Base-by-base conservation (phyloP, 2,113 vertebrate species). In the Rhabdornis inornatus region DNA sequence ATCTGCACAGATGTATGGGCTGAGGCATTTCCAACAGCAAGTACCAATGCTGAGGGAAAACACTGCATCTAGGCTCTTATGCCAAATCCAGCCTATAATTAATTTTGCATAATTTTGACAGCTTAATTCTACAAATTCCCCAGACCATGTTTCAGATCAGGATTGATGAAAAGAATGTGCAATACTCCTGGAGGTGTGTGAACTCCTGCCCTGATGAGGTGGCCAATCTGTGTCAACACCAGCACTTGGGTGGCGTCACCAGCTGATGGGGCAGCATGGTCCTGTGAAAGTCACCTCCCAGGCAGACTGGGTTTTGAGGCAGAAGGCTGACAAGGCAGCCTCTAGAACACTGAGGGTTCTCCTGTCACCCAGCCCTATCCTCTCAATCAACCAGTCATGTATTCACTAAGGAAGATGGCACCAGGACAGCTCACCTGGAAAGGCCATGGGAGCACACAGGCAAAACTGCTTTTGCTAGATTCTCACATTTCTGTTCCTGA, bases 61-160 rank as follows among this genome's bases (percentile, higher is more conserved):
- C 56, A 71, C 40, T 53, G 20, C 23, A 70, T 31, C 70, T 74
- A 64, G 31, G 68, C 14, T 90, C 77, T 70, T 52, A 59, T 37
- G 76, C 47, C 68, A 93, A 92, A 87, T 68, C 15, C 66, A 91
- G 50, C n/a, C 92, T 92, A 27, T 71, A 92, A 95, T 92, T 92
- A 92, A 78, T 49, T 75, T 66, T 68, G 44, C 56, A 88, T 10
- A n/a, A 56, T 77, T 96, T 89, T 90, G 90, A 97, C 80, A 90
- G 83, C 61, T 81, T 64, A 91, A 84, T 80, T 75, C 79, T 83
- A 40, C 92, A 75, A 86, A 95, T 83, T 91, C 57, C 77, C 50
- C 28, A 47, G 40, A 57, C 61, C 2, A 0, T 0, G 0, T 71
- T 86, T 90, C 85, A 83, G 52, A 86, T 19, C 3, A 5, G 53